Base-by-base conservation (phyloP, 2,113 vertebrate genomes). In the Engystomops pustulosus region DNA sequence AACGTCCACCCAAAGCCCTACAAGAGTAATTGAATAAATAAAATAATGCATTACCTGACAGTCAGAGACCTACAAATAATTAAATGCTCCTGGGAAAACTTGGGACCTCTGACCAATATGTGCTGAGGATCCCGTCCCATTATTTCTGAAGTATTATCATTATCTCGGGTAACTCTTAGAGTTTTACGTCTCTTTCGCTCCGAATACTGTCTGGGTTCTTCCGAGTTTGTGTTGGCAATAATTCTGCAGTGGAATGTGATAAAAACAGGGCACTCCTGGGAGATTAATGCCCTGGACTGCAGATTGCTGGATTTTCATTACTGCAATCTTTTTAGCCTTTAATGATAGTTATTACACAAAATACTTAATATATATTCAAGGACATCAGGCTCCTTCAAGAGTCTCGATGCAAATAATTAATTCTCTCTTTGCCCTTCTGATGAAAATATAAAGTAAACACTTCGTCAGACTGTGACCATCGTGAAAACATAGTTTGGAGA, bases 311-410 rank as follows among this genome's bases (percentile, higher is more conserved):
- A 79, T 85, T 85, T 85, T 85, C 83, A 85, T 85, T 85, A 85
- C 74, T 58, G 75, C 83, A 85, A 85, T 85, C 74, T 70, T 85
- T 85, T 85, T 85, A 85, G 83, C 83, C 83, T 85, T 70, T 85
- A 85, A 85, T 85, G 75, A 85, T 79, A 85, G 83, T 85, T 85
- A 85, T 85, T 85, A 85, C 75, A 79, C 75, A 79, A 85, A 85
- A 85, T 85, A 49, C 83, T 58, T 85, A 84, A 84, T 78, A 85
- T 60, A 85, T 79, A 85, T 85, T 85, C 83, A 85, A 85, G 83
- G 83, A 79, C 60, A 85, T 85, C 75, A 49, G 62, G 45, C 83
- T 45, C 65, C 75, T 85, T 85, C 83, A 85, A 85, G 83, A 85
- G 65, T 69, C 83, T 79, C 65, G 32, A 79, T 70, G 75, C 83